phyloP scores from a whole-genome alignment of 1,140 invertebrate species.

The Nebria ingens region DNA sequence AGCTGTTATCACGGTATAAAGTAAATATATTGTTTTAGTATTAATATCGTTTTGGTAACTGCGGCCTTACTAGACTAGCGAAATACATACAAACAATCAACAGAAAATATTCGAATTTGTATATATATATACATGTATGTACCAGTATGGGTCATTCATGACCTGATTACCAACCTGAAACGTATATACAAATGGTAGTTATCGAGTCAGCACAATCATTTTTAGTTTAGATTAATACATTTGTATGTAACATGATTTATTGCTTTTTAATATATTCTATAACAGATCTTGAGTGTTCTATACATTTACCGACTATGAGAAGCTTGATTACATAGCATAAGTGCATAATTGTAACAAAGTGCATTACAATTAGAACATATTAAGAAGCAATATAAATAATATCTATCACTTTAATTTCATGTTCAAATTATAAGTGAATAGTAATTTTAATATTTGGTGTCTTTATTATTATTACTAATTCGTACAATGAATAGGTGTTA shows the following conservation, averaged over 20 bases:
- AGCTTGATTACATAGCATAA: no score
- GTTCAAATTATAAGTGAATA: no score
- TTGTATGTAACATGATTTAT: constrained; percentile 4
- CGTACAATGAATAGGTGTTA: not conserved
- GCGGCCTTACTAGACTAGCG: not conserved
- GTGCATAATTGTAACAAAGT: no score
- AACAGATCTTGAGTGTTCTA: not conserved
- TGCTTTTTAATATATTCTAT: constrained; percentile 7
- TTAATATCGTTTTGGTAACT: constrained; percentile 8
- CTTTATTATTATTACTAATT: not conserved
- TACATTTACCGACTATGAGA: not conserved
- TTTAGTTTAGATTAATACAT: no score
- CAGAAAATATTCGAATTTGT: no score
- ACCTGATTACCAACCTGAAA: no score
- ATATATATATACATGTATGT: no score
- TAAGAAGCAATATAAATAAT: not conserved
- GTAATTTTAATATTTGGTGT: constrained; percentile 2
- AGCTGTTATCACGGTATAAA: constrained; percentile 8
- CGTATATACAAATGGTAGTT: no score
- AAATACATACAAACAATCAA: constrained; percentile 6
- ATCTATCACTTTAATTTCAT: no score
- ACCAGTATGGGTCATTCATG: no score
- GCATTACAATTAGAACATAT: constrained; percentile 6
- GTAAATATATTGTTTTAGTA: constrained; percentile 6
- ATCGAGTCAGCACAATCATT: no score